Percentiles rank a stretch among this genome's conserved stretches.
phyloP scores from a whole-genome alignment of 2,888 invertebrate genomes.

The Habroteleia sp. region DNA sequence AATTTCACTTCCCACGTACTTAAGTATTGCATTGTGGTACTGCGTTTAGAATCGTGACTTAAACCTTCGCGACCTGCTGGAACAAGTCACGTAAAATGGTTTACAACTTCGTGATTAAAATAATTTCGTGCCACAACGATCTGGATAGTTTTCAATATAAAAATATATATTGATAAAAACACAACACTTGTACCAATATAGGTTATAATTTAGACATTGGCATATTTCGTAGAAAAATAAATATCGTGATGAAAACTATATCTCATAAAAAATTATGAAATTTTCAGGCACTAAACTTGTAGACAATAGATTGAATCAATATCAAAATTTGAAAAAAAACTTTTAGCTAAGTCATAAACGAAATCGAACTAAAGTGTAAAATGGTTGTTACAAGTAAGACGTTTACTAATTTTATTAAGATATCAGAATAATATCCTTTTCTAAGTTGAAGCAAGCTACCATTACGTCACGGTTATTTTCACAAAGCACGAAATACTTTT shows the following conservation, averaged over 20 bases:
- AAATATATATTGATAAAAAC: too few relatives aligned
- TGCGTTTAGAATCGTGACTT: constrained; percentile 38
- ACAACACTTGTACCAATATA: too few relatives aligned
- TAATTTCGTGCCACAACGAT: constrained; percentile 11
- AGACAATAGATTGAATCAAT: too few relatives aligned
- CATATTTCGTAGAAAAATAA: too few relatives aligned
- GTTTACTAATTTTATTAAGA: constrained; percentile 30
- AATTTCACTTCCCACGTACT: constrained; percentile 46
- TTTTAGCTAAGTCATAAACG: constrained; percentile 13
- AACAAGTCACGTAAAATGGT: constrained; percentile 46
- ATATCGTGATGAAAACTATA: too few relatives aligned
- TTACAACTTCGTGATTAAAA: constrained; percentile 40
- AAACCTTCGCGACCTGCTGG: constrained; percentile 11
- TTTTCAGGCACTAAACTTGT: too few relatives aligned
- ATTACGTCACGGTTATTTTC: constrained; percentile 52
- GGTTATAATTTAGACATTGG: too few relatives aligned
- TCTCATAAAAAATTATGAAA: too few relatives aligned
- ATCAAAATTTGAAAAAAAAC: too few relatives aligned
- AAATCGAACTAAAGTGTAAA: too few relatives aligned
- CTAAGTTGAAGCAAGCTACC: constrained; percentile 42
- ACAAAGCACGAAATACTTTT: constrained; percentile 39
- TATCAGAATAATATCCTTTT: constrained; percentile 27
- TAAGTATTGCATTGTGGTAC: constrained; percentile 37
- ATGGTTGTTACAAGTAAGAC: too few relatives aligned
- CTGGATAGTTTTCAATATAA: constrained; percentile 7